Percentiles rank a stretch among this genome's conserved stretches.
phyloP scores from a whole-genome alignment of 1,140 invertebrate species.

The Tetramorium alpestre region DNA sequence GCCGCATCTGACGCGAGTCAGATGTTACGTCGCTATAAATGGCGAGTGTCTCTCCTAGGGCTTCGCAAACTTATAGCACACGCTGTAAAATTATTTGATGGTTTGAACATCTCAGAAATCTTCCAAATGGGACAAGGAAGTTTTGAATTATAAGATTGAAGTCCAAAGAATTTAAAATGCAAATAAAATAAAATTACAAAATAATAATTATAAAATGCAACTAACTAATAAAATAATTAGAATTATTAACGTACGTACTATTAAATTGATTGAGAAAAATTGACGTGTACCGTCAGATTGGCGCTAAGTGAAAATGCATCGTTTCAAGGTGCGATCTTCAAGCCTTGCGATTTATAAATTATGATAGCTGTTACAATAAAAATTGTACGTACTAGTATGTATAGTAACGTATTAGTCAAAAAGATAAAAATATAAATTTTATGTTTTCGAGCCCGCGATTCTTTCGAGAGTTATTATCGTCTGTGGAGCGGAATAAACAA shows the following conservation, averaged over 20 bases:
- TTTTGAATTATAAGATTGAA: background rate
- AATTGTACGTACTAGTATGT: too few relatives aligned
- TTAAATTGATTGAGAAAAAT: too few relatives aligned
- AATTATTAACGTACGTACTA: background rate
- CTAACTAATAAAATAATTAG: background rate
- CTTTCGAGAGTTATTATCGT: constrained; percentile 33
- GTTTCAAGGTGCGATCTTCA: too few relatives aligned
- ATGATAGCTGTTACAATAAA: too few relatives aligned
- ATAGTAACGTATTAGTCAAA: too few relatives aligned
- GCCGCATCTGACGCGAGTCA: constrained; percentile 31
- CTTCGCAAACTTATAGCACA: background rate
- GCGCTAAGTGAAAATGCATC: too few relatives aligned
- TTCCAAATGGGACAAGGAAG: background rate
- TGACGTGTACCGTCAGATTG: too few relatives aligned
- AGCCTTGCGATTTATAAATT: too few relatives aligned
- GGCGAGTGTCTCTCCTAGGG: background rate
- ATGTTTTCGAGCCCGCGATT: background rate
- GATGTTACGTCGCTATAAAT: constrained; percentile 25
- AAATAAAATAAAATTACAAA: too few relatives aligned
- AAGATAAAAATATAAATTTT: background rate
- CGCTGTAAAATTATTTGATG: constrained; percentile 29
- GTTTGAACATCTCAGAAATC: background rate
- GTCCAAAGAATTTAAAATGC: background rate
- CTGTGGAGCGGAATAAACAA: constrained; percentile 5
- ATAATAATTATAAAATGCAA: too few relatives aligned